Percentiles rank a stretch among this genome's conserved stretches.
Conservation (phyloP, 2,888 invertebrate species). For the Noctua janthina region DNA sequence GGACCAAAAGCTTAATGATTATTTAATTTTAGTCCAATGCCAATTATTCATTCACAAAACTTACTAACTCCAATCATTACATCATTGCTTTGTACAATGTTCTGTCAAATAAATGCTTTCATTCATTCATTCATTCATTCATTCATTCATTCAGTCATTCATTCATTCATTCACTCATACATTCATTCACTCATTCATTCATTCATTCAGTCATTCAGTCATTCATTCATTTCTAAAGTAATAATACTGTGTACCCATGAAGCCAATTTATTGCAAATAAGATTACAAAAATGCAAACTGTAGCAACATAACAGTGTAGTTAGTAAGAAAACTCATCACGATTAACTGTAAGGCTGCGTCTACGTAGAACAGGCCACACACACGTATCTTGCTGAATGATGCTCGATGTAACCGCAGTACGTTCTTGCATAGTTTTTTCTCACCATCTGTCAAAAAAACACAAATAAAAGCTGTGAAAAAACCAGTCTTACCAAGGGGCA, state of each 20-base stretch:
- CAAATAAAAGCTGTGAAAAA: neutral
- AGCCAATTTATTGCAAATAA: neutral
- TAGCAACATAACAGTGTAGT: conserved; percentile 5
- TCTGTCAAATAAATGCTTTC: too few relatives aligned
- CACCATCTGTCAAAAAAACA: neutral
- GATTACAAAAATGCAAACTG: conserved; percentile 12
- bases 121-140: too few relatives aligned
- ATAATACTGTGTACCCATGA: neutral
- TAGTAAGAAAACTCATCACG: conserved; percentile 5
- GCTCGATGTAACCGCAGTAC: conserved; percentile 3
- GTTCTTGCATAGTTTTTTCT: conserved; percentile 1
- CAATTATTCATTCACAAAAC: too few relatives aligned
- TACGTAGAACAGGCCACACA: neutral
- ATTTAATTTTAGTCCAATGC: neutral
- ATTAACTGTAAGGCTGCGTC: neutral
- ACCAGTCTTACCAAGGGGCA: neutral
- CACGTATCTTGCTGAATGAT: conserved; percentile 7
- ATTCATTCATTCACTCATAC: too few relatives aligned
- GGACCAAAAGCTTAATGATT: neutral
- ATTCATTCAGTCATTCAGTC: too few relatives aligned
- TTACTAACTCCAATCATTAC: too few relatives aligned
- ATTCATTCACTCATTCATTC: too few relatives aligned
- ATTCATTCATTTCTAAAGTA: neutral
- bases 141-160: too few relatives aligned
- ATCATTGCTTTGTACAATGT: too few relatives aligned